Evolutionary conservation across 1,140 invertebrate genomes (phyloP).

Genomic region (Drosophila tsacasi): DNA sequence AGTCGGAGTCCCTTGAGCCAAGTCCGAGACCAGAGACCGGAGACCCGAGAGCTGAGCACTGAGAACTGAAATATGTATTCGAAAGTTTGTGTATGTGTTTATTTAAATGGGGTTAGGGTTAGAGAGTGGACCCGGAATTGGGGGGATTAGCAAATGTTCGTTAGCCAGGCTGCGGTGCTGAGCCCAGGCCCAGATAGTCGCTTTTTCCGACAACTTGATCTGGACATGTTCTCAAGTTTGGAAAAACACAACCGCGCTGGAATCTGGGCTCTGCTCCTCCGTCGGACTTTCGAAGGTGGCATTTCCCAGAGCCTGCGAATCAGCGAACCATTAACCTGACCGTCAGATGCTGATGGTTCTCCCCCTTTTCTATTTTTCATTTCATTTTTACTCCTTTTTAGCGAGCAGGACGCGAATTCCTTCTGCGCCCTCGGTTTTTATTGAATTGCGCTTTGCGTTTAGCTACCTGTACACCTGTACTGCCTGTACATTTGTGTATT

Average conservation of each 20-base stretch:
- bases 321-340: constrained; percentile 70
- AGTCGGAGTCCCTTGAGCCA: constrained; percentile 41
- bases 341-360: constrained; percentile 58
- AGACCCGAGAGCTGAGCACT: constrained; percentile 2
- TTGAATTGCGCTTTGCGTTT: constrained; percentile 49
- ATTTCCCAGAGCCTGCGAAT: constrained; percentile 31
- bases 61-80: constrained; percentile 45
- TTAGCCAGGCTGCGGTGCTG: constrained; percentile 53
- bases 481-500: constrained; percentile 9
- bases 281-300: constrained; percentile 15
- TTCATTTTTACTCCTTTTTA: constrained; percentile 20
- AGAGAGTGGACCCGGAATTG: constrained; percentile 10
- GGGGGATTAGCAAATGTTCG: constrained; percentile 50
- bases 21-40: constrained; percentile 40
- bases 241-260: constrained; percentile 50
- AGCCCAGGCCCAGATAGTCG: constrained; percentile 53
- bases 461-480: constrained; percentile 12
- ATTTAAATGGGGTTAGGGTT: constrained; percentile 19
- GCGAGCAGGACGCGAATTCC: constrained; percentile 25
- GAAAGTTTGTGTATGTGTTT: constrained; percentile 38
- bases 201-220: constrained; percentile 79
- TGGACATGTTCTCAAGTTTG: constrained; percentile 75
- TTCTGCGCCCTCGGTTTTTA: constrained; percentile 35
- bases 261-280: constrained; percentile 16
- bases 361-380: neutral